Evolutionary conservation across 2,888 invertebrate species (phyloP), one percentile per base, ranked within the genome.

Genomic region (Parnassius smintheus): DNA sequence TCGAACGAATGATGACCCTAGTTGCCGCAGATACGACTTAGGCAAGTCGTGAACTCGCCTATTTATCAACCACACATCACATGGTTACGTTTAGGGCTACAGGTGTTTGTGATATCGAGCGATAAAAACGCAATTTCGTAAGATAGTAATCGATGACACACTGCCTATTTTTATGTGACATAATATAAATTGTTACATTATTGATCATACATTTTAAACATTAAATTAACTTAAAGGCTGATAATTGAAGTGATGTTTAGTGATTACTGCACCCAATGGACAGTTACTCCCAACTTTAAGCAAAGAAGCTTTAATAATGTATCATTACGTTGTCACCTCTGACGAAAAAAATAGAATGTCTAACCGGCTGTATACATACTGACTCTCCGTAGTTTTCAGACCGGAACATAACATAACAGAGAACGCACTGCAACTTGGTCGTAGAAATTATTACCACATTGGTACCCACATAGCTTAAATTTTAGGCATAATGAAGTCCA

Each of bases 31-130:
- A n/a, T 46, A 46, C 46, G 12, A 11, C 2, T n/a, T n/a, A 8
- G n/a, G 46, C n/a, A 7, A 46, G 7, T 46, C 9, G 35, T 50
- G 54, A 49, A 42, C 25, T 11, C 25, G 62, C 18, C 54, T 9
- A 9, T 35, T 35, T 55, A 54, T 59, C 18, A 41, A 53, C 50
- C 12, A 51, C 13, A 13, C 42, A 41, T 46, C 56, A 59, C 52
- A 56, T 56, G 59, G 35, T 18, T 56, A 41, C 46, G 44, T 56
- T 59, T 54, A 56, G 59, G 18, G 44, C 59, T 54, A 61, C 64
- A 66, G 56, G 61, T 66, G 66, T 64, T 66, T 59, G 59, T 64
- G 52, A 64, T 66, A 59, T 55, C 18, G 11, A 49, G 59, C n/a
- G 53, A 64, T 64, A 64, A 64, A 65, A 50, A 63, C 13, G 50